These are phyloP conservation scores for Sipha flava DNA, from an alignment of 1,140 invertebrate species.

Conservation along the genomic window DNA sequence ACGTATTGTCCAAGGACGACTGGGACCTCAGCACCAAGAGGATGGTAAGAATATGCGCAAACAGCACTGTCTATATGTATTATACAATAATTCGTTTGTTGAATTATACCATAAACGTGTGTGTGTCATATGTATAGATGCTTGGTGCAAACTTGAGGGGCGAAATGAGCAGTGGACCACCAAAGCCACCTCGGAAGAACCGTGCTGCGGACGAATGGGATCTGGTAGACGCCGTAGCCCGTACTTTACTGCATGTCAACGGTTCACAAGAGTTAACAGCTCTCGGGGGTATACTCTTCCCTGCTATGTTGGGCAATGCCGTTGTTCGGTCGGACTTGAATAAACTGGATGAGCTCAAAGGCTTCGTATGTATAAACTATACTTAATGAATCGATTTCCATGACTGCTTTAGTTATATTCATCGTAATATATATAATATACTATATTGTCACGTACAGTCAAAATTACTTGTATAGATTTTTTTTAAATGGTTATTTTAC, in stretches of 20 bases:
- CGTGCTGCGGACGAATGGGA: constrained; percentile 47
- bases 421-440: no score
- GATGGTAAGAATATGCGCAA: constrained; percentile 44
- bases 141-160: constrained; percentile 63
- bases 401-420: no score
- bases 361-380: constrained; percentile 43
- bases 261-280: constrained; percentile 60
- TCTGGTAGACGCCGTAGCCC: constrained; percentile 58
- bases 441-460: no score
- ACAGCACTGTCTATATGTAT: no score
- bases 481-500: no score
- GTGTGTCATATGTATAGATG: no score
- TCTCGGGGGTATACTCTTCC: constrained; percentile 64
- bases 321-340: constrained; percentile 55
- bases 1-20: constrained; percentile 77
- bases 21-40: constrained; percentile 66
- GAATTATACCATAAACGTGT: no score
- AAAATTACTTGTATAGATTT: no score
- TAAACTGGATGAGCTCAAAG: constrained; percentile 49
- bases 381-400: background rate
- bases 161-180: constrained; percentile 49
- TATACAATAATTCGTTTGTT: no score
- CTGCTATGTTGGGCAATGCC: constrained; percentile 66
- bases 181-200: background rate
- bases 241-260: constrained; percentile 57